These are phyloP conservation scores for Heptranchias perlo DNA, from an alignment of 2,113 vertebrate species.

Conservation along the genomic window DNA sequence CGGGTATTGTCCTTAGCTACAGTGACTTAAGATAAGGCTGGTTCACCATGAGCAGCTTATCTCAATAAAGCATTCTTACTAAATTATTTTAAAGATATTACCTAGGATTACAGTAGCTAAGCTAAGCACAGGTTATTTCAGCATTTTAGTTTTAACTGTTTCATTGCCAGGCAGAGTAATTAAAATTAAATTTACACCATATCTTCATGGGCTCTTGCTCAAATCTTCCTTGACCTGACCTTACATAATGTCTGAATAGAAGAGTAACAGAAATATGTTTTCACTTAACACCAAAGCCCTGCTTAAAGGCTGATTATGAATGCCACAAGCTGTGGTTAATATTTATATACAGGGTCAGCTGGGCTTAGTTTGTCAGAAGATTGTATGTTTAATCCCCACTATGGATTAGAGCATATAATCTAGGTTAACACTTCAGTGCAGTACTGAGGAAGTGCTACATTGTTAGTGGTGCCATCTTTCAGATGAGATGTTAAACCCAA, in stretches of 20 bases:
- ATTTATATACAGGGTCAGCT: not conserved
- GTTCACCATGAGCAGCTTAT: too few relatives aligned
- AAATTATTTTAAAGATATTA: too few relatives aligned
- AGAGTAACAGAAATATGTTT: not conserved
- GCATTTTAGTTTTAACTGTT: too few relatives aligned
- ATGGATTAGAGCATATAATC: not conserved
- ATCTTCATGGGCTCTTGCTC: too few relatives aligned
- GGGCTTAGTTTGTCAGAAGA: not conserved
- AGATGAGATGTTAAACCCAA: not conserved
- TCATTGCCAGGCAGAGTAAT: too few relatives aligned
- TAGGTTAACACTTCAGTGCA: not conserved
- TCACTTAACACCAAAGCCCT: not conserved
- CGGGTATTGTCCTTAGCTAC: too few relatives aligned
- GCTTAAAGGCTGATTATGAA: not conserved
- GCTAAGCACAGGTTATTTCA: too few relatives aligned
- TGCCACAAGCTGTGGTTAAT: not conserved
- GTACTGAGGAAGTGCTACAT: not conserved
- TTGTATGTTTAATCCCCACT: not conserved
- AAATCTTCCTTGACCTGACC: too few relatives aligned
- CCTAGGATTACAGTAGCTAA: too few relatives aligned
- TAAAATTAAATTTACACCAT: too few relatives aligned
- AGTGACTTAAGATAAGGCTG: too few relatives aligned
- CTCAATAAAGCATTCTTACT: too few relatives aligned
- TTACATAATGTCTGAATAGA: not conserved
- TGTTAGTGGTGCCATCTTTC: not conserved